A percentile compares a stretch with the other conserved stretches of the same genome.
Conservation (phyloP, 1,140 invertebrate genomes). For the Trichonephila clavata region DNA sequence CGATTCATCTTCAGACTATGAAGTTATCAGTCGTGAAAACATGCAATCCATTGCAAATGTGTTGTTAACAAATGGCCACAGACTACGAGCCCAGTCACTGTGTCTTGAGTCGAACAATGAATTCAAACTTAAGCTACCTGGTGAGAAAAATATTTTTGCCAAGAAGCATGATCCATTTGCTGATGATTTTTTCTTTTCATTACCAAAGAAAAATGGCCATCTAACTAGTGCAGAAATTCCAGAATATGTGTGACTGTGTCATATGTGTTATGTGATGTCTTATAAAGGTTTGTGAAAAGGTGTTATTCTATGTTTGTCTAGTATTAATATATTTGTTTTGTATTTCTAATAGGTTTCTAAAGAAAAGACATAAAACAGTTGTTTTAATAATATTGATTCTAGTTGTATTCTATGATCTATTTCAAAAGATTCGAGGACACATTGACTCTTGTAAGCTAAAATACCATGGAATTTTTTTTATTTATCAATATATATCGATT, state of each 20-base stretch:
- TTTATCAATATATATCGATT: no score
- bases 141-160: slow-evolving; percentile 76
- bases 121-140: slow-evolving; percentile 37
- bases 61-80: slow-evolving; percentile 55
- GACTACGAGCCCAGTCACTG: slow-evolving; percentile 55
- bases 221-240: slow-evolving; percentile 66
- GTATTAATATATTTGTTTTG: no score
- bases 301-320: no score
- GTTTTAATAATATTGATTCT: no score
- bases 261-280: slow-evolving; percentile 43
- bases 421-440: no score
- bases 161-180: slow-evolving; percentile 77
- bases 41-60: slow-evolving; percentile 72
- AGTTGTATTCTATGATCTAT: no score
- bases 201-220: slow-evolving; percentile 73
- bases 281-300: slow-evolving; percentile 46
- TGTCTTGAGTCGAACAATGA: slow-evolving; percentile 51
- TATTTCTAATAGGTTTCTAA: no score
- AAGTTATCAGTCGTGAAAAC: slow-evolving; percentile 61
- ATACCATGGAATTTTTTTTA: no score
- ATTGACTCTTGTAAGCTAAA: no score
- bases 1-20: slow-evolving; percentile 68
- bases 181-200: slow-evolving; percentile 76
- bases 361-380: no score
- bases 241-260: slow-evolving; percentile 66